These are phyloP conservation scores for Hyphantria cunea DNA, from an alignment of 1,140 invertebrate species.

Conservation along the genomic window DNA sequence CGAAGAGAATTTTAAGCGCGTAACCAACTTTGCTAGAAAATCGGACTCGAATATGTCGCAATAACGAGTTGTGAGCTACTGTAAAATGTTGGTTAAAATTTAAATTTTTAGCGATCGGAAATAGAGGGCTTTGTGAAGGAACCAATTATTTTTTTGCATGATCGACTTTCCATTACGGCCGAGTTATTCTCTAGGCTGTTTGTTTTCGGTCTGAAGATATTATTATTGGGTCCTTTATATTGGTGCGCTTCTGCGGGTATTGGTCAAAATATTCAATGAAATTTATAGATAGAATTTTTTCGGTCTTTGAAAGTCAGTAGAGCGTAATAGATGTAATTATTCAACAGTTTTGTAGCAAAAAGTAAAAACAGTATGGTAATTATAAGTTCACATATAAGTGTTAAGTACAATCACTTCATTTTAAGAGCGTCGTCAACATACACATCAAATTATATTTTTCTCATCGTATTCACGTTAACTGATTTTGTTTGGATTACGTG, in stretches of 20 bases:
- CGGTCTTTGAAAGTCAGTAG: constrained; percentile 3
- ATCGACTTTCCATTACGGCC: constrained; percentile 58
- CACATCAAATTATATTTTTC: no score
- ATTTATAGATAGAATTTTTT: constrained; percentile 11
- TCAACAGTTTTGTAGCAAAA: neutral
- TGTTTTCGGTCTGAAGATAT: constrained; percentile 43
- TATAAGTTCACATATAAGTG: no score
- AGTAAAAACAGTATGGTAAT: neutral
- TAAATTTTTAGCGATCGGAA: constrained; percentile 55
- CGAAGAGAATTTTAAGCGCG: no score
- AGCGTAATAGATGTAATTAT: constrained; percentile 8
- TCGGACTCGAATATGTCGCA: neutral
- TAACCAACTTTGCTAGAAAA: no score
- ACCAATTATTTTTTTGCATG: constrained; percentile 74
- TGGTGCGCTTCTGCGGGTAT: constrained; percentile 19
- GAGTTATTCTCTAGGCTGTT: constrained; percentile 55
- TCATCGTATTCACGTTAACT: no score
- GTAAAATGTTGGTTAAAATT: constrained; percentile 36
- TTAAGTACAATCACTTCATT: no score
- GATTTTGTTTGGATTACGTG: no score
- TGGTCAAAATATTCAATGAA: constrained; percentile 16
- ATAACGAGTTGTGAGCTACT: constrained; percentile 5
- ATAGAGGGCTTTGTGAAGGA: constrained; percentile 54
- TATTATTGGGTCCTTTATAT: constrained; percentile 33
- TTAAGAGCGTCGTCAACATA: no score